Base-by-base conservation (phyloP, 2,113 vertebrate genomes). In the Microcebus lehilahytsara region DNA sequence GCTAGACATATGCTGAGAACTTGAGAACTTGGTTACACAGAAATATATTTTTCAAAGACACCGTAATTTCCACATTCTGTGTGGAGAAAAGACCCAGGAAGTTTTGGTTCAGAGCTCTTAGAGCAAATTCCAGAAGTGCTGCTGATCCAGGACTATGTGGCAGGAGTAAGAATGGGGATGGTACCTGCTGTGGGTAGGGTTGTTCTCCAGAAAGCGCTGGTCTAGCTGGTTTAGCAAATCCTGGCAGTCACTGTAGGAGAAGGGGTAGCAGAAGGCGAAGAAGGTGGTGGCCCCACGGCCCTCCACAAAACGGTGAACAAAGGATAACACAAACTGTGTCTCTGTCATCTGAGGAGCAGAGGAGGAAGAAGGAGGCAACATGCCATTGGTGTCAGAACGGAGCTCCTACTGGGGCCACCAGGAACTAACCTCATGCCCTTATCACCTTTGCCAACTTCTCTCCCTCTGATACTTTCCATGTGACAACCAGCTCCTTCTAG, bases 201-300 rank as follows among this genome's bases (percentile, higher is more conserved):
- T 97, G 98, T 98, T 98, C 78, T 99, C 99, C 56, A 98, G 97
- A 97, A 99, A 99, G 90, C 98, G 99, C 84, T 99, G 91, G 32
- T 99, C 99, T 96, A 99, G 98, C 97, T 98, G 99, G 37, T 98
- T 98, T 97, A 99, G 98, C 99, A 99, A 99, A 97, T 99, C 99
- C 99, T 99, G 99, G 98, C 99, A 99, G 98, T 99, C 99, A 0
- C 97, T 98, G 97, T 99, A 99, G 9, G 99, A 99, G 98, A 99
- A 99, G 2, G 99, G 99, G 98, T 99, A 99, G 96, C 99, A 99
- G 99, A 99, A 99, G 97, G 99, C 99, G 93, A 99, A 99, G 98
- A 99, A 99, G 92, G 99, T 99, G 97, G 99, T 99, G 84, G 99
- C 98, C 7, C 99, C 99, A 0, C 99, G 99, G 96, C 98, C 98